These are phyloP conservation scores for Tolmerus cingulatus DNA, from an alignment of 2,888 invertebrate genomes.

Conservation along the genomic window DNA sequence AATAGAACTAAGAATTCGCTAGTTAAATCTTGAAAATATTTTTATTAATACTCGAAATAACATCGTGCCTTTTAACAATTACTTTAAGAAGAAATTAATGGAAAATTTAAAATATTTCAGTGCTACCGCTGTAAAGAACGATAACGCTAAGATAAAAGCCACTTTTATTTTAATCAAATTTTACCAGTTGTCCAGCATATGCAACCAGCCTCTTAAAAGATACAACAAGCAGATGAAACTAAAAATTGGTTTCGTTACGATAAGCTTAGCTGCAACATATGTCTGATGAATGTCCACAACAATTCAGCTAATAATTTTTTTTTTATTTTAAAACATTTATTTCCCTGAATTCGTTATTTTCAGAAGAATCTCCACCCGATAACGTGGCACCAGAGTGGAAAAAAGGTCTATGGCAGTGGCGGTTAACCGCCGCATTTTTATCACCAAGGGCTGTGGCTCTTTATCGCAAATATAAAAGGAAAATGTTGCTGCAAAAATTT, in stretches of 20 bases:
- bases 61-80: neutral
- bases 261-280: neutral
- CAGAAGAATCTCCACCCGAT: neutral
- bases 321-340: neutral
- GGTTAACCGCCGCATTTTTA: neutral
- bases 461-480: slow-evolving; percentile 28
- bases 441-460: neutral
- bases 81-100: neutral
- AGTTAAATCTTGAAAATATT: too few species aligned
- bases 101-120: neutral
- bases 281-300: neutral
- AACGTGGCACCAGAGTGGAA: neutral
- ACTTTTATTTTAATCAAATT: neutral
- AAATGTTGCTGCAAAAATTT: neutral
- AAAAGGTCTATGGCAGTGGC: neutral
- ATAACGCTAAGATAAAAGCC: neutral
- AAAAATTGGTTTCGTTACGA: neutral
- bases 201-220: neutral
- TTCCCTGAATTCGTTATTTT: neutral
- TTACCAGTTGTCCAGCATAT: neutral
- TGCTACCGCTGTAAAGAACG: neutral
- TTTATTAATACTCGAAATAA: too few species aligned
- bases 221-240: neutral
- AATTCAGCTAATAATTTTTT: neutral
- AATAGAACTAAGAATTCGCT: too few species aligned